Evolutionary conservation across 2,797 vertebrate species (phyloP).

Genomic region (Lutjanus argentimaculatus): DNA sequence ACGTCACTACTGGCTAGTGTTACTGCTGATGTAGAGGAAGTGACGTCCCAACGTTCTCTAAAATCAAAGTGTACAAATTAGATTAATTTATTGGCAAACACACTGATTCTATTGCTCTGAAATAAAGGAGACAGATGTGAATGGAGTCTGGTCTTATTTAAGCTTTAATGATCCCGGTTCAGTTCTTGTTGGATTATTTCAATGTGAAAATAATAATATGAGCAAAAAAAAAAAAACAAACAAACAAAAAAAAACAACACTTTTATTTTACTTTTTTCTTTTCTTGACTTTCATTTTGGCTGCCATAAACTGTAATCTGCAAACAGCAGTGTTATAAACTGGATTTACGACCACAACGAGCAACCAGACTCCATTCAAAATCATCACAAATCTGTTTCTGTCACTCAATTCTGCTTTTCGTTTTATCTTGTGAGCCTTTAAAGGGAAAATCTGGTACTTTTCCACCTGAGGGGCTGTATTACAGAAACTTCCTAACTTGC

Average conservation of each 20-base stretch:
- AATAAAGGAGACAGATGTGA: background rate
- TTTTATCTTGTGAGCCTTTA: no score
- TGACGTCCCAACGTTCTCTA: background rate
- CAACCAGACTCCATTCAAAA: constrained; percentile 2
- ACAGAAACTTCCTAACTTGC: no score
- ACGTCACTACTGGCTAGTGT: constrained; percentile 14
- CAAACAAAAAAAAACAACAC: no score
- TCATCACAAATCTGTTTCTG: background rate
- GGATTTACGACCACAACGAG: background rate
- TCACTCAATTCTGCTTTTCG: no score
- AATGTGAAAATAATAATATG: background rate
- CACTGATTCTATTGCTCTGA: constrained; percentile 7
- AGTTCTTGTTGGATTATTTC: background rate
- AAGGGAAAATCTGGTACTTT: no score
- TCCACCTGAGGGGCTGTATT: no score
- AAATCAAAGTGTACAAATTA: background rate
- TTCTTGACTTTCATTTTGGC: background rate
- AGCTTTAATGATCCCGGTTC: background rate
- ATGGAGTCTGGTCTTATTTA: background rate
- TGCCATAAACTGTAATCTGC: background rate
- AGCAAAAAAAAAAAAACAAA: no score
- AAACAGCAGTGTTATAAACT: background rate
- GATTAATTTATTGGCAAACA: background rate
- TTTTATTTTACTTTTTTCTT: background rate
- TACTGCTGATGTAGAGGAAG: constrained; percentile 2